phyloP scores from a whole-genome alignment of 1,140 invertebrate species.

The Galleria mellonella region DNA sequence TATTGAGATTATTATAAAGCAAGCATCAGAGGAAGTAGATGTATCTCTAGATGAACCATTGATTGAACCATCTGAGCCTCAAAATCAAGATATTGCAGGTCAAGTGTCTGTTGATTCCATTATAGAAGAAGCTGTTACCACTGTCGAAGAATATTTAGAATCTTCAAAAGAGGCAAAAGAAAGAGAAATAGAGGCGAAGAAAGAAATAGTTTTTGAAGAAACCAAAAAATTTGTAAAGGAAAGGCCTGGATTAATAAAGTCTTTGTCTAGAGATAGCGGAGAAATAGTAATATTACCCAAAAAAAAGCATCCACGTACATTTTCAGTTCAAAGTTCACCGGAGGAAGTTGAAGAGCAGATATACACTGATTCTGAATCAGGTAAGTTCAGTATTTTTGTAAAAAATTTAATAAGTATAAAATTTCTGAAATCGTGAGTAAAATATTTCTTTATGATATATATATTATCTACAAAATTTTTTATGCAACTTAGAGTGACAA shows the following conservation, averaged over 20 bases:
- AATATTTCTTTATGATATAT: neutral
- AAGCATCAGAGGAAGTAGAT: conserved; percentile 64
- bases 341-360: conserved; percentile 74
- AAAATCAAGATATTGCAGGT: conserved; percentile 34
- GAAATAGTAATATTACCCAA: conserved; percentile 64
- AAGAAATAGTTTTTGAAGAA: conserved; percentile 36
- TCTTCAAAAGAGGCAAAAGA: conserved; percentile 28
- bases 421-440: neutral
- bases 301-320: conserved; percentile 63
- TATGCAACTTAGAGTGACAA: too few species aligned
- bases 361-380: conserved; percentile 73
- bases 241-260: conserved; percentile 54
- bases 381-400: conserved; percentile 21
- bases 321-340: conserved; percentile 72
- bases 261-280: conserved; percentile 60
- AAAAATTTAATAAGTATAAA: neutral
- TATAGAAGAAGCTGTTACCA: conserved; percentile 61
- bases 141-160: conserved; percentile 54
- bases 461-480: too few species aligned
- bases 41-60: conserved; percentile 51
- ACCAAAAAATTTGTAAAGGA: conserved; percentile 40
- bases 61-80: conserved; percentile 18
- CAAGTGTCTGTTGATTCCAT: conserved; percentile 62
- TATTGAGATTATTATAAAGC: conserved; percentile 71
- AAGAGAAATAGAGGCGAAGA: conserved; percentile 27